Percentiles rank a stretch among this genome's conserved stretches.
Evolutionary conservation across 2,113 vertebrate genomes (phyloP).

Genomic region (Fregata magnificens): DNA sequence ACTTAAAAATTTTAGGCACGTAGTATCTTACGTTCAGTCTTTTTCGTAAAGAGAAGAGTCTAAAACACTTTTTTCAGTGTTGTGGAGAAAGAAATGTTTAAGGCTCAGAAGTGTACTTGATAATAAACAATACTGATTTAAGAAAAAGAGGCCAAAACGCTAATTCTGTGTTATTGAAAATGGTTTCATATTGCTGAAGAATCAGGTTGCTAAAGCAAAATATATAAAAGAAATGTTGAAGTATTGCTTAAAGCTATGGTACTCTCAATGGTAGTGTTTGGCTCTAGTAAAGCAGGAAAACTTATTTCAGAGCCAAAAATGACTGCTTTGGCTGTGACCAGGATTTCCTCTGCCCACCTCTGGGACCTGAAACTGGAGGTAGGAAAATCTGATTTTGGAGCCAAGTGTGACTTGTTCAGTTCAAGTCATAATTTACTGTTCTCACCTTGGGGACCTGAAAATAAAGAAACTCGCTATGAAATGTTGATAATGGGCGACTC

Average conservation of each 20-base stretch:
- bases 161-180: conserved; percentile 48
- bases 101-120: background rate
- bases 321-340: conserved; percentile 80
- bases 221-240: conserved; percentile 64
- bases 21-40: background rate
- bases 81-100: background rate
- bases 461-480: conserved; percentile 65
- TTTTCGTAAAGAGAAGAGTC: background rate
- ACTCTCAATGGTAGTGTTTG: conserved; percentile 64
- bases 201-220: conserved; percentile 68
- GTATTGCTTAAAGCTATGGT: conserved; percentile 63
- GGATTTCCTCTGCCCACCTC: conserved; percentile 82
- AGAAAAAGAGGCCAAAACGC: background rate
- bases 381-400: conserved; percentile 82
- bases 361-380: conserved; percentile 77
- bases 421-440: conserved; percentile 77
- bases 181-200: conserved; percentile 44
- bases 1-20: background rate
- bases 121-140: background rate
- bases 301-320: conserved; percentile 77
- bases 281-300: conserved; percentile 75
- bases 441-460: conserved; percentile 69
- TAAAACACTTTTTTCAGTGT: background rate
- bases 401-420: conserved; percentile 80
- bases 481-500: conserved; percentile 72